phyloP scores from a whole-genome alignment of 2,113 vertebrate species.

The Dipodomys stephensi region DNA sequence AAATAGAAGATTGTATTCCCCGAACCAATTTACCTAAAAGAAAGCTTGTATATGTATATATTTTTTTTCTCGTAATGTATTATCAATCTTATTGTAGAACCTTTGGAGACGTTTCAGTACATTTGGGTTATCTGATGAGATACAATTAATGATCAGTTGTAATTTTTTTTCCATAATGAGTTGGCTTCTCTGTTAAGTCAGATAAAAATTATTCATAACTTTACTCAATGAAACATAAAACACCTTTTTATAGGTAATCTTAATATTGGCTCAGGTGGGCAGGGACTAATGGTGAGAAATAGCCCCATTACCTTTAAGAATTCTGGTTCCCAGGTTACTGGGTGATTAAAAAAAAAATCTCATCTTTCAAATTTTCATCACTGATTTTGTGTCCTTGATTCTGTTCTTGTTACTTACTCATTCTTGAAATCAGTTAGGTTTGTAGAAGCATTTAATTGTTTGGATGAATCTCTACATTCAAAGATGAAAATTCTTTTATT shows the following conservation, averaged over 20 bases:
- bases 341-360: neutral
- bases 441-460: neutral
- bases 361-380: neutral
- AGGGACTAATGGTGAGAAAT: neutral
- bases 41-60: neutral
- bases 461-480: neutral
- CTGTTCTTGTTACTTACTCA: neutral
- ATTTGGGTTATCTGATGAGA: neutral
- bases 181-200: slow-evolving; percentile 11
- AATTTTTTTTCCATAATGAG: slow-evolving; percentile 49
- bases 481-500: neutral
- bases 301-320: neutral
- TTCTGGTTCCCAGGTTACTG: neutral
- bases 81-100: neutral
- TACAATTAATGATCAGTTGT: slow-evolving; percentile 40
- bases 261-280: neutral
- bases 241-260: neutral
- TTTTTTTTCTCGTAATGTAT: neutral
- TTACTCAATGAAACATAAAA: slow-evolving; percentile 13
- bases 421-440: neutral
- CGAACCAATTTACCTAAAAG: slow-evolving; percentile 27
- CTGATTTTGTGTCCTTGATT: neutral
- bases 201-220: slow-evolving; percentile 22
- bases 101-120: neutral
- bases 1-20: neutral